Evolutionary conservation across 2,113 vertebrate genomes (phyloP), one percentile per base, ranked within the genome.

Genomic region (Aegypius monachus): DNA sequence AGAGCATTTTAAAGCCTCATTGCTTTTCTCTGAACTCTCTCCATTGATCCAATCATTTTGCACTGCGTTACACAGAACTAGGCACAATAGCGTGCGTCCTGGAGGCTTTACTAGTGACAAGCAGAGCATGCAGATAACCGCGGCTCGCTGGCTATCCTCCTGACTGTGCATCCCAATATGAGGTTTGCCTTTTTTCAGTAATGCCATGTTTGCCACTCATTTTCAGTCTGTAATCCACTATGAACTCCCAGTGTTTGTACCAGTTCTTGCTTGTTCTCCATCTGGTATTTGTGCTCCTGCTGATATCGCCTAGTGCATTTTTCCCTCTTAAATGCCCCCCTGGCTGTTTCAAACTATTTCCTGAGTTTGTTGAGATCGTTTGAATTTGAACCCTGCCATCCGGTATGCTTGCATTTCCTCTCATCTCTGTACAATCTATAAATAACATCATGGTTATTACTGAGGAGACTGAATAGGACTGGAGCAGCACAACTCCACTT

Each of bases 71-170:
- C 4, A 53, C 18, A 71, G 36, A 74, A 27, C 9, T 19, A 36
- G 52, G 8, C 31, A 66, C 0, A 2, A 20, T 3, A 59, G 11
- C 2, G 0, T 13, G 20, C 0, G 6, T n/a, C 34, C 26, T 59
- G 55, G 47, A 62, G 55, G 21, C 1, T 66, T 73, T 66, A 42
- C 17, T 21, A 36, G 52, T 22, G 27, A 43, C 25, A 79, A 62
- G 27, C 23, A 82, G 36, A 52, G 53, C 34, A 21, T n/a, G 34
- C 0, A 2, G 34, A 18, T 52, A 16, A 52, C 27, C 2, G 1
- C 18, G 27, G 27, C 31, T 63, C 3, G 1, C 42, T 84, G 68
- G 5, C 19, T 85, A 0, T 26, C 53, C 43, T 72, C 43, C 42
- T 53, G 55, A 38, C 18, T 29, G 9, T 50, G 9, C 36, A 81